Percentiles rank a stretch among this genome's conserved stretches.
Evolutionary conservation across 1,140 invertebrate genomes (phyloP).

Genomic region (Saccostrea cuccullata): DNA sequence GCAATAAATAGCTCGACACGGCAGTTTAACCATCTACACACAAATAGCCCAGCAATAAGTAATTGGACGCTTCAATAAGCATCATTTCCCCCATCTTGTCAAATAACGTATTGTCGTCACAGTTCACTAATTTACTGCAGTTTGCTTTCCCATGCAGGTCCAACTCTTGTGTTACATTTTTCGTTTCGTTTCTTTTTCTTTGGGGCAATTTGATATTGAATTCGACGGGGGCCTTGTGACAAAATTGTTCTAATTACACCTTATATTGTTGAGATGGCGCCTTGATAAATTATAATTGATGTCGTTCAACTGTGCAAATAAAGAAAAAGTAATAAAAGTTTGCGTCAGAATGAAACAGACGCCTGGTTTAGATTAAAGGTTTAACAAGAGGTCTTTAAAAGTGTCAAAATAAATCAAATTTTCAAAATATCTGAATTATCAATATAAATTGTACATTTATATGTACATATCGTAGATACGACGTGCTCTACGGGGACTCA

Average conservation of each 20-base stretch:
- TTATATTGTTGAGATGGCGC: constrained; percentile 28
- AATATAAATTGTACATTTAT: constrained; percentile 16
- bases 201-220: constrained; percentile 31
- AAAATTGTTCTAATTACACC: constrained; percentile 38
- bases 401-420: constrained; percentile 29
- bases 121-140: constrained; percentile 27
- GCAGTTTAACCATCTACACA: constrained; percentile 35
- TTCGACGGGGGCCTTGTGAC: constrained; percentile 14
- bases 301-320: constrained; percentile 31
- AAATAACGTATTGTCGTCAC: constrained; percentile 28
- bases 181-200: background rate
- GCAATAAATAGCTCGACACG: constrained; percentile 19
- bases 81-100: constrained; percentile 36
- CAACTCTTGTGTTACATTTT: background rate
- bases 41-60: constrained; percentile 6
- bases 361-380: background rate
- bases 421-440: background rate
- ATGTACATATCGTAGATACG: background rate
- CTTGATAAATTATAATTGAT: constrained; percentile 18
- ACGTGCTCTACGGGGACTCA: background rate
- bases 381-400: constrained; percentile 20
- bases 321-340: constrained; percentile 33
- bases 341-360: constrained; percentile 3
- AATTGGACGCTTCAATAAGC: constrained; percentile 37
- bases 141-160: constrained; percentile 24